Evolutionary conservation across 1,140 invertebrate genomes (phyloP).

Genomic region (Drosophila pseudoobscura): DNA sequence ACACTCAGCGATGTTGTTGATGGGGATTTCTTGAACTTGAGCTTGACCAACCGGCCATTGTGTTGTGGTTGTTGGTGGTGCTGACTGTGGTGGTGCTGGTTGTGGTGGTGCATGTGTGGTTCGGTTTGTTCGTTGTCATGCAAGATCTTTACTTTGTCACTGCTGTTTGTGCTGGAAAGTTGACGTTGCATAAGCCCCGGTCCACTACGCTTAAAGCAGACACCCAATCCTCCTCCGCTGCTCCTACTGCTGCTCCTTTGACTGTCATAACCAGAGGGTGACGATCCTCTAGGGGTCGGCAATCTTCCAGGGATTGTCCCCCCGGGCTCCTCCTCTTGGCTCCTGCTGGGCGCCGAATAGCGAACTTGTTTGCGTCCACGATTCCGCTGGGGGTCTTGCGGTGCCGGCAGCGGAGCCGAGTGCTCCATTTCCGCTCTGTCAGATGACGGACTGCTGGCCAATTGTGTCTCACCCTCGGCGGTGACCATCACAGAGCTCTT

Average conservation of each 20-base stretch:
- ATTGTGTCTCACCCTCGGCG: constrained; percentile 36
- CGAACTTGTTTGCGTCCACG: constrained; percentile 55
- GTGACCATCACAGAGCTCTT: constrained; percentile 62
- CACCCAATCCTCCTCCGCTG: constrained; percentile 22
- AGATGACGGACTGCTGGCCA: constrained; percentile 14
- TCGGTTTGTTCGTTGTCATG: constrained; percentile 57
- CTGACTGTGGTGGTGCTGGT: constrained; percentile 1
- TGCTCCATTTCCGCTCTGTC: constrained; percentile 7
- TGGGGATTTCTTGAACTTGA: constrained; percentile 41
- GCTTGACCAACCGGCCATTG: constrained; percentile 38
- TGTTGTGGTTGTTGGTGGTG: constrained; percentile 35
- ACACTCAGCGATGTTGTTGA: constrained; percentile 31
- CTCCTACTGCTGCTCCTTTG: constrained; percentile 20
- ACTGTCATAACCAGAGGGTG: constrained; percentile 10
- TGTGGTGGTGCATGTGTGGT: constrained; percentile 32
- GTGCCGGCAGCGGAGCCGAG: background rate
- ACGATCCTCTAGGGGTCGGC: constrained; percentile 5
- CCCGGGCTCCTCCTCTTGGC: constrained; percentile 35
- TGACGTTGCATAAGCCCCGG: constrained; percentile 57
- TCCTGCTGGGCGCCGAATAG: constrained; percentile 46
- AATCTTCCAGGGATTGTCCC: constrained; percentile 18
- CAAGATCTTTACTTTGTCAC: constrained; percentile 81
- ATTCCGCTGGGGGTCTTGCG: constrained; percentile 23
- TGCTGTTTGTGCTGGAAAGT: constrained; percentile 59
- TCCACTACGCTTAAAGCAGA: constrained; percentile 34